Base-by-base conservation (phyloP, 1,140 invertebrate genomes). In the Bombus sylvicola region DNA sequence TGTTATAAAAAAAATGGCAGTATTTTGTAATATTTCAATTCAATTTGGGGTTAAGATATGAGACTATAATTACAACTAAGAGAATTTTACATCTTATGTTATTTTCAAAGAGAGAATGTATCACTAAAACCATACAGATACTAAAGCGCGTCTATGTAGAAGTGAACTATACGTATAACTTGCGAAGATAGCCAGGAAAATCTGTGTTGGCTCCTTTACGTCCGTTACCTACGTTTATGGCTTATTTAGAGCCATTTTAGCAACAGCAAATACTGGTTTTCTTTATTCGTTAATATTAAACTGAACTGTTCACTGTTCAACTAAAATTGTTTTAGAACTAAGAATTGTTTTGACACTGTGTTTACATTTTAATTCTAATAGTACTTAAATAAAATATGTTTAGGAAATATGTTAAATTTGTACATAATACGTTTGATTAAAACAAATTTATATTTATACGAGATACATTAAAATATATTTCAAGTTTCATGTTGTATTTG, bases 141-240 rank as follows among this genome's bases (percentile, higher is more conserved):
- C 2, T 72, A 15, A 72, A 72, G 2, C 39, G 71, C 12, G 39
- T 13, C 39, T 72, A 15, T 69, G 9, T 28, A 18, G 13, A 41
- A 2, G 39, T n/a, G 13, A n/a, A 72, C 39, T 72, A n/a, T 59
- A 28, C 6, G 28, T 34, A 41, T 72, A 41, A 72, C 28, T 31
- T 71, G 37, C 34, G 69, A 71, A 71, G 39, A 71, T 72, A 72
- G 71, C 71, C 15, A 39, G 3, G 71, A 72, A 72, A 41, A 72
- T 72, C 71, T 41, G 25, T n/a, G 39, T 18, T n/a, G 13, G 39
- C n/a, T 41, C 37, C 69, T 72, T 41, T 41, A 39, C 15, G 41
- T 72, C 25, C 39, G 12, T 41, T 72, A 13, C 13, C 22, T 41
- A 41, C 39, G 34, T 39, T 39, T 71, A 71, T 22, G 39, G 39